Evolutionary conservation across 2,113 vertebrate species (phyloP).

Genomic region (Xiphias gladius): DNA sequence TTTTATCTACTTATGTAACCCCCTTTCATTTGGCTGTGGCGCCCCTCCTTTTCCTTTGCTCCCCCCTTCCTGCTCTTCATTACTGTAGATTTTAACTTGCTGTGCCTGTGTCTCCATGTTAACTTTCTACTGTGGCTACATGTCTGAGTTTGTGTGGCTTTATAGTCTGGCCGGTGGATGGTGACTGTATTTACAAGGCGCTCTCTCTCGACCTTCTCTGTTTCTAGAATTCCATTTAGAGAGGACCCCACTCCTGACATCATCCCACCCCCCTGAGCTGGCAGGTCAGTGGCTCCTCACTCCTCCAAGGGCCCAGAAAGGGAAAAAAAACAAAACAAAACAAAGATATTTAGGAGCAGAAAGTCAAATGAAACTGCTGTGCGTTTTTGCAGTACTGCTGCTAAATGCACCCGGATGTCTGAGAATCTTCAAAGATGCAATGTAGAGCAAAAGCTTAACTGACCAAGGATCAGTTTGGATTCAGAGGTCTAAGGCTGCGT

Average conservation of each 20-base stretch:
- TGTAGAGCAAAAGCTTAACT: conserved; percentile 54
- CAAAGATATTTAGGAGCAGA: conserved; percentile 29
- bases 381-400: background rate
- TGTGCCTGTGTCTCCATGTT: conserved; percentile 39
- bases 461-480: background rate
- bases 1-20: conserved; percentile 66
- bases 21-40: conserved; percentile 37
- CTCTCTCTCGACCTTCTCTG: conserved; percentile 83
- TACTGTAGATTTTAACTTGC: conserved; percentile 35
- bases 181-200: conserved; percentile 67
- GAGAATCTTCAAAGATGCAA: background rate
- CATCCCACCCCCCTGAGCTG: conserved; percentile 97
- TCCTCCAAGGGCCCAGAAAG: conserved; percentile 31
- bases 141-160: conserved; percentile 43
- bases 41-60: conserved; percentile 61
- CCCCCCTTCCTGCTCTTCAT: conserved; percentile 57
- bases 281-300: conserved; percentile 94
- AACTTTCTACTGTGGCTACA: conserved; percentile 29
- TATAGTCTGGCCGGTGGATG: conserved; percentile 51
- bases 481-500: background rate
- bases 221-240: conserved; percentile 99
- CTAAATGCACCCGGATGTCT: conserved; percentile 13
- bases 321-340: background rate
- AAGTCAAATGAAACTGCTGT: conserved; percentile 25
- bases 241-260: conserved; percentile 99